Evolutionary conservation across 2,113 vertebrate genomes (phyloP), one percentile per base, ranked within the genome.

Genomic region (Chinchilla lanigera): DNA sequence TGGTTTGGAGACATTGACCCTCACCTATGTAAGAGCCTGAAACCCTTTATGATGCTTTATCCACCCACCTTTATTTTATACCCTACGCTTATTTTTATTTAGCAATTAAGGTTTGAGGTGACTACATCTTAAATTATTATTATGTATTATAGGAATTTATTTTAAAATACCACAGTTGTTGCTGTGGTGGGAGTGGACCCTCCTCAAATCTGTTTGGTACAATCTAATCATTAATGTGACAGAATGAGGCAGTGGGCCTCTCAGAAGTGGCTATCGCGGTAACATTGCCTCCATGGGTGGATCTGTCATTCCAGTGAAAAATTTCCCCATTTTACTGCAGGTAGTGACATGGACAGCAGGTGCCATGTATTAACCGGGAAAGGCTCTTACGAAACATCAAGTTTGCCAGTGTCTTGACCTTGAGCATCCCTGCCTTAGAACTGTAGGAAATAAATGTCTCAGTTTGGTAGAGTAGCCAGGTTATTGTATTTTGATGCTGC

Each of bases 361-460:
- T 28, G 5, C 10, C 5, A 81, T 38, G 20, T 5, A 24, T 60
- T 8, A 61, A 6, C 35, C 28, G 33, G 8, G 12, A 75, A 33
- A 7, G 16, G 8, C 22, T 35, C 38, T 61, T 13, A 17, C 0
- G 3, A 44, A 52, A n/a, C 7, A 54, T 2, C 7, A 1, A 11
- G 14, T 89, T 89, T 89, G 6, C 58, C 19, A 83, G 28, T 30
- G 20, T 12, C 14, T 33, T 60, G 41, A 20, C 58, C 35, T 89
- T 85, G 19, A 89, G 35, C 4, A 58, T 58, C 22, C 3, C 38
- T 8, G 1, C 20, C 38, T 41, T 33, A 67, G 3, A 69, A 33
- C 5, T 44, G 3, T 38, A 10, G 47, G 17, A 41, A 50, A 77
- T 19, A 88, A 22, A 58, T 89, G 47, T 16, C 6, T n/a, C 1